phyloP scores from a whole-genome alignment of 2,888 invertebrate species.

The Frankliniella intonsa region DNA sequence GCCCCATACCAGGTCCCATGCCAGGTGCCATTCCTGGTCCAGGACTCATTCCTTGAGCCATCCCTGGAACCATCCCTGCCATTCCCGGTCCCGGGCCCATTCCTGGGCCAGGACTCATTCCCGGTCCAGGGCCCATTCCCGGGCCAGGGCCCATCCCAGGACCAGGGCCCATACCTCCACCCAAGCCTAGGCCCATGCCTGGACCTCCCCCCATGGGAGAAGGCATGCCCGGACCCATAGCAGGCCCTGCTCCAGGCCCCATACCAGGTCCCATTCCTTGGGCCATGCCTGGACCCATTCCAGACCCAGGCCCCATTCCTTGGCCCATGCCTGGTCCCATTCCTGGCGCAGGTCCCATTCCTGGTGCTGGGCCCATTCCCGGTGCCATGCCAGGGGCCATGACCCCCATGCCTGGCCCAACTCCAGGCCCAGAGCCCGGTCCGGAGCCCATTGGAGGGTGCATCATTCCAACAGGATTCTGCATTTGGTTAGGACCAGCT shows the following conservation, averaged over 20 bases:
- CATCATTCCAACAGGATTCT: constrained; percentile 39
- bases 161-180: not conserved
- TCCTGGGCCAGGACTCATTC: constrained; percentile 12
- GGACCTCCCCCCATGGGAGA: not conserved
- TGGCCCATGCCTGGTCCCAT: not conserved
- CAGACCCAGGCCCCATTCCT: constrained; percentile 15
- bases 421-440: not conserved
- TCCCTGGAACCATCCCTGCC: not conserved
- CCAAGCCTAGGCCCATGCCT: not conserved
- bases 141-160: not conserved
- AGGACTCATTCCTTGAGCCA: not conserved
- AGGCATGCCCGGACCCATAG: not conserved
- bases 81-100: not conserved
- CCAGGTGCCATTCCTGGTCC: constrained; percentile 28
- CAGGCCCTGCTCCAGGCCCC: not conserved
- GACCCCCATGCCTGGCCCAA: not conserved
- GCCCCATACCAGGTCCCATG: constrained; percentile 39
- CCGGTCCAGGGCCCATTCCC: not conserved
- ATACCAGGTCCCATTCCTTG: not conserved
- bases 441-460: constrained; percentile 38
- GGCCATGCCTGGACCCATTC: constrained; percentile 28
- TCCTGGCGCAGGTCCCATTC: not conserved
- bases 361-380: not conserved
- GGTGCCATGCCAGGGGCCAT: not conserved
- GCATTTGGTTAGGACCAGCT: constrained; percentile 22